Evolutionary conservation across 1,140 invertebrate genomes (phyloP).

Genomic region (Diorhabda carinulata): DNA sequence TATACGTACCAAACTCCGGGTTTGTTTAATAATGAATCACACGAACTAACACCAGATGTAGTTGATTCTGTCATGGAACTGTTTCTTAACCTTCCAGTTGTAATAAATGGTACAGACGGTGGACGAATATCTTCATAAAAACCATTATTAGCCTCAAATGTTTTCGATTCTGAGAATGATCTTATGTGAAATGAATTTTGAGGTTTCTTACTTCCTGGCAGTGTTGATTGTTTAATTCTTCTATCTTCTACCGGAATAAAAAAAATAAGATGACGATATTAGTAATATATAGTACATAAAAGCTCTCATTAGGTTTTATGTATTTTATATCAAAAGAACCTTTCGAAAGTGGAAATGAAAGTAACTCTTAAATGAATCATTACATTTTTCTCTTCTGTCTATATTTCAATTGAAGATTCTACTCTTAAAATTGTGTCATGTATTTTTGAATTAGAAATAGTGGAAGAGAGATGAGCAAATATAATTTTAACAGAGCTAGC

Average conservation of each 20-base stretch:
- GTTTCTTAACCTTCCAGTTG: conserved; percentile 50
- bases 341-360: too few species aligned
- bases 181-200: conserved; percentile 52
- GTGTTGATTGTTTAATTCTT: conserved; percentile 51
- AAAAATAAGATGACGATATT: conserved; percentile 1
- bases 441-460: too few species aligned
- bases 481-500: too few species aligned
- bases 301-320: too few species aligned
- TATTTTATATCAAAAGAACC: too few species aligned
- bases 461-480: too few species aligned
- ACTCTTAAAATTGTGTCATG: too few species aligned
- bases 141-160: conserved; percentile 47
- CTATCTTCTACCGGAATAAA: conserved; percentile 19
- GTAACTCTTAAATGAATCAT: too few species aligned
- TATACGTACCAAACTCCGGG: conserved; percentile 50
- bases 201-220: conserved; percentile 51
- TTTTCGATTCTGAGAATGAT: conserved; percentile 62
- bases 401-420: too few species aligned
- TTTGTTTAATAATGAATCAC: conserved; percentile 62
- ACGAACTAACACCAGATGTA: conserved; percentile 73
- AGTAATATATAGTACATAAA: too few species aligned
- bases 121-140: conserved; percentile 26
- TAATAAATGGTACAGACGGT: conserved; percentile 22
- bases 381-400: too few species aligned
- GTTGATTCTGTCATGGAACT: conserved; percentile 67